Base-by-base conservation (phyloP, 2,888 invertebrate species). In the Parochlus steinenii region DNA sequence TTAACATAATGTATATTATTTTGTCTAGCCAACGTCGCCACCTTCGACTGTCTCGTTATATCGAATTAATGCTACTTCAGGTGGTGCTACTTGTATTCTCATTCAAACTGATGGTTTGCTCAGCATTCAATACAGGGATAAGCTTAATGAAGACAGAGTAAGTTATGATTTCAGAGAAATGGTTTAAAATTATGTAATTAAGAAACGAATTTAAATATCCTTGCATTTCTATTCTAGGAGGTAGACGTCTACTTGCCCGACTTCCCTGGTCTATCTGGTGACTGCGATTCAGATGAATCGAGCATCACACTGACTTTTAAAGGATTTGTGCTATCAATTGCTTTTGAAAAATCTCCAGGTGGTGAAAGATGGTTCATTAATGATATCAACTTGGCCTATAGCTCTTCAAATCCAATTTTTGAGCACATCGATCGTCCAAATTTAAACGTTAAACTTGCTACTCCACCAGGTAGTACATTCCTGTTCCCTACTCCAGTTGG, bases 291-390 rank as follows among this genome's bases (percentile, higher is more conserved):
- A 22, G 83, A 83, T 45, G 62, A 67, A 15, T 78, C 79, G 24
- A 68, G 69, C 4, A 65, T 86, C 50, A 67, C 70, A 31, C 62
- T 86, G 33, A 69, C 71, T 6, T 86, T 85, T 68, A 71, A 73
- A 39, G 76, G 75, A 27, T 85, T 82, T 49, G 65, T 70, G 1
- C 58, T 87, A 26, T 67, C 71, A 35, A 76, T 79, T 64, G 69
- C 69, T 43, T 89, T 87, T 49, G 73, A 75, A 39, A 86, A 86
- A 24, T 30, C 36, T 6, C 36, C 36, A 10, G 36, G 36, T 30
- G 85, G 85, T 5, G 86, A 87, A 49, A 67, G 81, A 44, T 90
- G 89, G 89, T 87, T 82, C 52, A 75, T 83, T 2, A 76, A 76
- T 44, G 72, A 70, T 46, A 68, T 89, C 42, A 74, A 75, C 46